These are phyloP conservation scores for Chionomys nivalis DNA, from an alignment of 2,113 vertebrate species.

Conservation along the genomic window DNA sequence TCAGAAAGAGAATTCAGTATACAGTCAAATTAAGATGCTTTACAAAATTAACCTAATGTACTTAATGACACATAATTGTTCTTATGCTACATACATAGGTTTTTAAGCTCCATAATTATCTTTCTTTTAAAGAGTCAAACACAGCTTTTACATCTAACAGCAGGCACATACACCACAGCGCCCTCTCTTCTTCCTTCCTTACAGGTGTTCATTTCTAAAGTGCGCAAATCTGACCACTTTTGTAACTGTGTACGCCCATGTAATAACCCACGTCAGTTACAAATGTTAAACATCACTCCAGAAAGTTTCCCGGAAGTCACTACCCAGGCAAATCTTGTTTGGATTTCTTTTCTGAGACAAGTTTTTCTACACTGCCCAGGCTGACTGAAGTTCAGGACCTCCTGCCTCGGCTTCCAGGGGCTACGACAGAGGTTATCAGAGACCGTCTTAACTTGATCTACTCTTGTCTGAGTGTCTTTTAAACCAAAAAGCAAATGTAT, in stretches of 20 bases:
- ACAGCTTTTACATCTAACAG: slow-evolving; percentile 21
- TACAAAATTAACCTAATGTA: slow-evolving; percentile 28
- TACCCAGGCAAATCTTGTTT: neutral
- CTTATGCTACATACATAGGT: neutral
- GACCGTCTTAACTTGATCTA: neutral
- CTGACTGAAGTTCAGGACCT: neutral
- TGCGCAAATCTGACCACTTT: slow-evolving; percentile 31
- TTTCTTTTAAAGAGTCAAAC: slow-evolving; percentile 35
- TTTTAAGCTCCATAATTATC: slow-evolving; percentile 10
- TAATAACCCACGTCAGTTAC: neutral
- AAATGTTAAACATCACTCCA: slow-evolving; percentile 22
- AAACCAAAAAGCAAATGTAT: neutral
- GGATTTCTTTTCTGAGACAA: neutral
- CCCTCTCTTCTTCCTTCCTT: slow-evolving; percentile 22
- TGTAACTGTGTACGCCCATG: neutral
- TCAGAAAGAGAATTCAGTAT: slow-evolving; percentile 36
- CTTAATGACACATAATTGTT: slow-evolving; percentile 28
- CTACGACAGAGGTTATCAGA: neutral
- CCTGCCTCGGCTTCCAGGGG: neutral
- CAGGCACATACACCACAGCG: neutral
- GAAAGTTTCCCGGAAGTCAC: slow-evolving; percentile 33
- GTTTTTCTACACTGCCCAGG: neutral
- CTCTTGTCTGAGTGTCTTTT: neutral
- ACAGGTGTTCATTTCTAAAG: neutral
- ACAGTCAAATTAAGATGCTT: slow-evolving; percentile 58